Conservation (phyloP, 2,797 vertebrate species). For the Oreochromis grahami region DNA sequence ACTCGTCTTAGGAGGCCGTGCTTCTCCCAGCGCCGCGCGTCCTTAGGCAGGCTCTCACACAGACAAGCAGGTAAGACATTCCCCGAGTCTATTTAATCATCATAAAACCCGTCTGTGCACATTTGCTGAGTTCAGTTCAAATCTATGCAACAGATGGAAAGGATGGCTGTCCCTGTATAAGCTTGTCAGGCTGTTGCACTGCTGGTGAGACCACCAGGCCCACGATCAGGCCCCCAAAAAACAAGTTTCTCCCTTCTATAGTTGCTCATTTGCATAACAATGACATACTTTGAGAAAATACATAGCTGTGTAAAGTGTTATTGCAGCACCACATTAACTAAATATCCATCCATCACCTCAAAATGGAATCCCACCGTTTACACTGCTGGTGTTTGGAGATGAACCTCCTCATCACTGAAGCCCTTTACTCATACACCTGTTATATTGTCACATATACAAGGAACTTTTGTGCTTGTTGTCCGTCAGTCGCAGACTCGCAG, state of each 20-base stretch:
- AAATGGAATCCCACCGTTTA: background rate
- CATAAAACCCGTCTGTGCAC: background rate
- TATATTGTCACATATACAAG: background rate
- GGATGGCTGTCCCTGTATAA: background rate
- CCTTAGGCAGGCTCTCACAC: background rate
- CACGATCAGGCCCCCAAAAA: background rate
- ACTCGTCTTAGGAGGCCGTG: background rate
- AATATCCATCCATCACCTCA: background rate
- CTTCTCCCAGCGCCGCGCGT: background rate
- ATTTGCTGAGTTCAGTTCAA: background rate
- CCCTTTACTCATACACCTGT: background rate
- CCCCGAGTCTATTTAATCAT: background rate
- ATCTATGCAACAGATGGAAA: background rate
- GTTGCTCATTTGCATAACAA: background rate
- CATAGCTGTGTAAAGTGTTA: background rate
- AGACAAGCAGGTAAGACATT: background rate
- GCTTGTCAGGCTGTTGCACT: background rate
- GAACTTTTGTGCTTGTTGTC: background rate
- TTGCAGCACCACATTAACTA: background rate
- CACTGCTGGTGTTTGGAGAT: background rate
- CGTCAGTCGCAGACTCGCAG: background rate
- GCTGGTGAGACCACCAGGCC: background rate
- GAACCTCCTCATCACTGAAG: background rate
- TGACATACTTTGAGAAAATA: background rate
- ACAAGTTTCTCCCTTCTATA: background rate